Evolutionary conservation across 2,888 invertebrate species (phyloP).

Genomic region (Eustalomyia histrio): DNA sequence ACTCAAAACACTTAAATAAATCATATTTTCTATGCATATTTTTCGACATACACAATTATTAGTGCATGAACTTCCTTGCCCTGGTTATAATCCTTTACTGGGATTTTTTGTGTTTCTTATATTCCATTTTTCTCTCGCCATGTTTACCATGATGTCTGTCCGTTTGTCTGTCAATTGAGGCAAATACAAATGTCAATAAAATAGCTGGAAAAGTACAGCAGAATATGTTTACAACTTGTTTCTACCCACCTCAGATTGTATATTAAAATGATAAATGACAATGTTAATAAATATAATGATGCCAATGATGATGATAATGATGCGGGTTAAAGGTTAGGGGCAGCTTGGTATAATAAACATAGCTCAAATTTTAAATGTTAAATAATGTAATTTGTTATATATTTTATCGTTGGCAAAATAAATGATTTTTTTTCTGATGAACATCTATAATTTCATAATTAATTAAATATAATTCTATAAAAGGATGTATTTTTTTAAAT

Average conservation of each 20-base stretch:
- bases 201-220: conserved; percentile 30
- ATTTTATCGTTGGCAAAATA: too few relatives aligned
- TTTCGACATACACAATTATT: too few relatives aligned
- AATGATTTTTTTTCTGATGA: too few relatives aligned
- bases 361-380: not conserved
- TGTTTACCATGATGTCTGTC: not conserved
- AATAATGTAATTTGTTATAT: not conserved
- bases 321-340: conserved; percentile 35
- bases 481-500: too few relatives aligned
- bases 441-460: too few relatives aligned
- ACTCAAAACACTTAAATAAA: too few relatives aligned
- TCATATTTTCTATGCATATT: too few relatives aligned
- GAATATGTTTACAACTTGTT: conserved; percentile 47
- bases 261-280: conserved; percentile 50
- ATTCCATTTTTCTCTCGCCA: not conserved
- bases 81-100: conserved; percentile 40
- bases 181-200: conserved; percentile 57
- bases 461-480: too few relatives aligned
- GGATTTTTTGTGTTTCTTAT: conserved; percentile 30
- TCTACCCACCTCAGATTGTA: not conserved
- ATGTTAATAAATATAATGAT: conserved; percentile 40
- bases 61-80: too few relatives aligned
- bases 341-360: conserved; percentile 27
- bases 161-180: conserved; percentile 42
- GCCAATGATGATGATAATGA: conserved; percentile 31